A percentile compares a stretch with the other conserved stretches of the same genome.
Evolutionary conservation across 2,113 vertebrate genomes (phyloP).

Genomic region (Pycnonotus jocosus): DNA sequence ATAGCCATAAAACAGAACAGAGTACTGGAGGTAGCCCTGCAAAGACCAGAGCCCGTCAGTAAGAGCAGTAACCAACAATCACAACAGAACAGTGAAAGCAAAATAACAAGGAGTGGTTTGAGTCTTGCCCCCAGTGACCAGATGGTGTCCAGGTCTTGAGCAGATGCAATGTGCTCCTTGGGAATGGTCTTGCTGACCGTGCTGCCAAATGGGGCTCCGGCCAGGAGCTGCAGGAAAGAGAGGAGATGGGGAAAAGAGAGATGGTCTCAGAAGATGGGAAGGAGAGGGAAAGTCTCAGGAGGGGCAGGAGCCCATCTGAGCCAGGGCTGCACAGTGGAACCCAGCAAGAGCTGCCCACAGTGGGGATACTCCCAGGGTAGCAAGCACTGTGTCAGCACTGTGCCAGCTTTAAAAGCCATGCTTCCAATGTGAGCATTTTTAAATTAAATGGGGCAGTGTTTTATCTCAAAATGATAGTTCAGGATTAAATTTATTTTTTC

Average conservation of each 20-base stretch:
- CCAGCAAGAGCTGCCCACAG: fast-evolving
- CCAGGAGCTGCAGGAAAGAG: constrained; percentile 80
- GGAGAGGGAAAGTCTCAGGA: background rate
- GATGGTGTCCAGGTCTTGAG: constrained; percentile 96
- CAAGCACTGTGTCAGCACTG: background rate
- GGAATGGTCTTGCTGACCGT: constrained; percentile 92
- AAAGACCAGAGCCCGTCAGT: background rate
- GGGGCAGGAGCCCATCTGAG: fast-evolving
- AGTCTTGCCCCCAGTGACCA: constrained; percentile 95
- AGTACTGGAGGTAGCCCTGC: constrained; percentile 97
- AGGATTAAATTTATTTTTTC: background rate
- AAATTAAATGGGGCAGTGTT: background rate
- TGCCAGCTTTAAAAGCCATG: background rate
- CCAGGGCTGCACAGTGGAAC: background rate
- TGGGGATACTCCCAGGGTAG: fast-evolving
- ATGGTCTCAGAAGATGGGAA: constrained; percentile 70
- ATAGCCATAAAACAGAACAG: constrained; percentile 95
- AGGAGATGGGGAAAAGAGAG: constrained; percentile 72
- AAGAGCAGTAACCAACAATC: background rate
- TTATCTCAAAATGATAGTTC: background rate
- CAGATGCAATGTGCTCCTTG: constrained; percentile 78
- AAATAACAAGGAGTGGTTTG: background rate
- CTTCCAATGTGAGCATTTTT: background rate
- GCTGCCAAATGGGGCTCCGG: constrained; percentile 89
- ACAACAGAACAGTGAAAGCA: fast-evolving